Base-by-base conservation (phyloP, 2,797 vertebrate genomes). In the Anguilla pacifica region DNA sequence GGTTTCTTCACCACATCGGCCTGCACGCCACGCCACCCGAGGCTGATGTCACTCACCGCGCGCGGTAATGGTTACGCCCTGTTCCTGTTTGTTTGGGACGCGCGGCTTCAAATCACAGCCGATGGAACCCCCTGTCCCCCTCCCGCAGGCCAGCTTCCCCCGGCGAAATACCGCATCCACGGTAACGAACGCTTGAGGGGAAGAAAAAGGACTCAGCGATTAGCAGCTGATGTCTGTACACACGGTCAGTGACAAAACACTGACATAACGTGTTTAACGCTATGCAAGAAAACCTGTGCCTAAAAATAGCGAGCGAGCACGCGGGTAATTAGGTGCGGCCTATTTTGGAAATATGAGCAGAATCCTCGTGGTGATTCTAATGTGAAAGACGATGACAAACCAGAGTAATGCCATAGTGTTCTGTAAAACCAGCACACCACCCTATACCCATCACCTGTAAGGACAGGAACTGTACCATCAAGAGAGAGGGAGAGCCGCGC, bases 261-360 rank as follows among this genome's bases (percentile, higher is more conserved):
- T 95, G 95, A 96, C 95, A 93, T 92, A 91, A 91, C 90, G 88
- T 70, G 94, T 95, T 95, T 95, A 95, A 96, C 95, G 93, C 94
- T 95, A 95, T 96, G 96, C 95, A 96, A 95, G 95, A 93, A 95
- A 94, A 95, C 96, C 94, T 94, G 95, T 94, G 93, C 94, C 94
- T 94, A 92, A 91, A 93, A 94, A 57, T 17, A 13, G 55, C 13
- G 49, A 51, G 49, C 9, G 49, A 5, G 49, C 9, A 5, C 9
- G 2, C 49, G 9, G 49, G 49, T 51, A 51, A 2, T 51, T 51
- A 51, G 0, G 4, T 51, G 49, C 4, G 9, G 9, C 49, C 9
- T 51, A 9, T 51, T 51, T 4, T 51, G 49, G 49, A 51, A 4
- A 51, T 9, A 51, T 4, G 4, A 51, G 49, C 49, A 51, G 49